These are phyloP conservation scores for Drosophila biarmipes DNA, from an alignment of 1,140 invertebrate species.

Conservation along the genomic window DNA sequence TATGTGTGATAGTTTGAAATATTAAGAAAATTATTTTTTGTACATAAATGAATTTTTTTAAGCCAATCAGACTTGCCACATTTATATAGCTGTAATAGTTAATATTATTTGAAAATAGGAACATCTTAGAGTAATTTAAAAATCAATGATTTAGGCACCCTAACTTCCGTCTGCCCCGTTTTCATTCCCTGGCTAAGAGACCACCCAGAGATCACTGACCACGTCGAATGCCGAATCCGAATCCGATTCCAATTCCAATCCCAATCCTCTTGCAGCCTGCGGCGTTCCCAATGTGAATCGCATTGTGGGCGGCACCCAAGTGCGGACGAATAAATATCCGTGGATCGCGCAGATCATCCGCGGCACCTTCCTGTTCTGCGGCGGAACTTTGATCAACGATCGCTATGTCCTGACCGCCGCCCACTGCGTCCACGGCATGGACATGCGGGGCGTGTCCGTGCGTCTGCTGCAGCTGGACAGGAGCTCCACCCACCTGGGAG, in stretches of 20 bases:
- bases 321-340: constrained; percentile 80
- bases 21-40: no score
- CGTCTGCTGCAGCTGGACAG: constrained; percentile 90
- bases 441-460: constrained; percentile 87
- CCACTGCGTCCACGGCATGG: constrained; percentile 86
- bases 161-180: not conserved
- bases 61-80: no score
- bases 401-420: constrained; percentile 85
- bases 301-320: constrained; percentile 77
- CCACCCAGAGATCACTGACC: constrained; percentile 3
- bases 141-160: not conserved
- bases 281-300: constrained; percentile 80
- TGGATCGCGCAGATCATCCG: constrained; percentile 79
- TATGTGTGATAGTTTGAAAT: no score
- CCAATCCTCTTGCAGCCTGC: constrained; percentile 59
- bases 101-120: no score
- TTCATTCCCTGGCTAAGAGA: constrained; percentile 16
- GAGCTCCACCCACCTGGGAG: constrained; percentile 82
- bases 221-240: not conserved
- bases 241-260: not conserved
- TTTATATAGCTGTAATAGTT: no score
- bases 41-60: no score
- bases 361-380: constrained; percentile 69
- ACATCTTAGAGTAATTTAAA: not conserved
- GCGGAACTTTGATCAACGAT: constrained; percentile 84